Conservation (phyloP, 53 echinoderm and acorn worm species). For the Stichopus horrens region DNA sequence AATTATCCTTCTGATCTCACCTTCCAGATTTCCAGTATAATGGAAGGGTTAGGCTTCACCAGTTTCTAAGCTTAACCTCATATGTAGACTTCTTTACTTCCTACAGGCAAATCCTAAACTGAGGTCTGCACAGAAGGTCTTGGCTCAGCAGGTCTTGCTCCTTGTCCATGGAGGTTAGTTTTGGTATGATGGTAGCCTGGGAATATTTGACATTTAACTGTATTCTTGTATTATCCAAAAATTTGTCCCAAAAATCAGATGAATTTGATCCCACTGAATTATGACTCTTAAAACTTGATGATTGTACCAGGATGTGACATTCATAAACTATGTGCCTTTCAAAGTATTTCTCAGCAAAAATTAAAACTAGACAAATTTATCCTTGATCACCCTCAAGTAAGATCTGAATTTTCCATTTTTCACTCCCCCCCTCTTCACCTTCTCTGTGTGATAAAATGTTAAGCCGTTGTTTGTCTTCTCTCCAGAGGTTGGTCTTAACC, state of each 20-base stretch:
- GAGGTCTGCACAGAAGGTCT: conserved; percentile 74
- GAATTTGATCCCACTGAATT: too few species aligned
- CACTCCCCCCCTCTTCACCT: not conserved
- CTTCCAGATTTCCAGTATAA: too few species aligned
- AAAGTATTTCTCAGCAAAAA: not conserved
- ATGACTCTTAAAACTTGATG: too few species aligned
- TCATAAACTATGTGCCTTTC: not conserved
- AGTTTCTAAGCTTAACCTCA: too few species aligned
- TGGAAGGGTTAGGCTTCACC: too few species aligned
- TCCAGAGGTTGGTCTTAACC: conserved; percentile 73
- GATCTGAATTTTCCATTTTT: not conserved
- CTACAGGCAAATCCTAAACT: conserved; percentile 73
- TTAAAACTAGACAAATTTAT: not conserved
- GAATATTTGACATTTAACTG: too few species aligned
- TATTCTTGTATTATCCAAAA: too few species aligned
- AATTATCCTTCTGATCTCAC: too few species aligned
- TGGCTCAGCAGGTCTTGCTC: conserved; percentile 82
- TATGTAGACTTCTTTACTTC: not conserved
- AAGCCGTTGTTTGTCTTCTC: not conserved
- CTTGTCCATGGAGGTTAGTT: conserved; percentile 90
- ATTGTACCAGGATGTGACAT: too few species aligned
- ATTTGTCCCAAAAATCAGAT: too few species aligned
- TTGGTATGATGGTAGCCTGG: not conserved
- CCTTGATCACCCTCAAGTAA: not conserved
- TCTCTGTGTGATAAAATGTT: too few species aligned